Evolutionary conservation across 2,888 invertebrate genomes (phyloP).

Genomic region (Empis stercorea): DNA sequence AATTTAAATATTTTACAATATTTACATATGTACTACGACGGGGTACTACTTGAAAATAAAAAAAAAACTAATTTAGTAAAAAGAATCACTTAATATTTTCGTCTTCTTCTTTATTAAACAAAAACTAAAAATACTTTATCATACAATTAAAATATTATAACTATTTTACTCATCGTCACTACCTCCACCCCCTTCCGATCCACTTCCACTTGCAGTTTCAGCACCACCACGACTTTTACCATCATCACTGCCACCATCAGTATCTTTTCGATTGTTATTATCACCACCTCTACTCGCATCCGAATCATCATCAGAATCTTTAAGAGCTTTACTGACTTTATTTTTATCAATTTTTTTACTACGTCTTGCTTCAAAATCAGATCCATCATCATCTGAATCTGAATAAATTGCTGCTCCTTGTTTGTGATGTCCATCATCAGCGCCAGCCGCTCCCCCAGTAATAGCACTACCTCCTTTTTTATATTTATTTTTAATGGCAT

Average conservation of each 20-base stretch:
- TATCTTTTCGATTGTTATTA: slow-evolving; percentile 11
- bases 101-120: no score
- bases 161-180: neutral
- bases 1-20: no score
- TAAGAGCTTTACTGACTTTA: slow-evolving; percentile 63
- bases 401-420: slow-evolving; percentile 62
- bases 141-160: no score
- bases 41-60: no score
- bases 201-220: slow-evolving; percentile 4
- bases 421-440: slow-evolving; percentile 7
- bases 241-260: slow-evolving; percentile 15
- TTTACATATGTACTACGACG: no score
- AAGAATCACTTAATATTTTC: no score
- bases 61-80: no score
- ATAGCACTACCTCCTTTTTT: slow-evolving; percentile 45
- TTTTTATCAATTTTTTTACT: slow-evolving; percentile 60
- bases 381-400: slow-evolving; percentile 63
- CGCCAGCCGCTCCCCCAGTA: slow-evolving; percentile 7
- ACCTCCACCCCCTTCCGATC: slow-evolving; percentile 8
- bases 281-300: slow-evolving; percentile 12
- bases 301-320: slow-evolving; percentile 60
- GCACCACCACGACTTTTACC: slow-evolving; percentile 1
- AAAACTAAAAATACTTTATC: no score
- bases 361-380: slow-evolving; percentile 65
- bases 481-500: slow-evolving; percentile 90